Base-by-base conservation (phyloP, 2,113 vertebrate genomes). In the Chrysemys picta region DNA sequence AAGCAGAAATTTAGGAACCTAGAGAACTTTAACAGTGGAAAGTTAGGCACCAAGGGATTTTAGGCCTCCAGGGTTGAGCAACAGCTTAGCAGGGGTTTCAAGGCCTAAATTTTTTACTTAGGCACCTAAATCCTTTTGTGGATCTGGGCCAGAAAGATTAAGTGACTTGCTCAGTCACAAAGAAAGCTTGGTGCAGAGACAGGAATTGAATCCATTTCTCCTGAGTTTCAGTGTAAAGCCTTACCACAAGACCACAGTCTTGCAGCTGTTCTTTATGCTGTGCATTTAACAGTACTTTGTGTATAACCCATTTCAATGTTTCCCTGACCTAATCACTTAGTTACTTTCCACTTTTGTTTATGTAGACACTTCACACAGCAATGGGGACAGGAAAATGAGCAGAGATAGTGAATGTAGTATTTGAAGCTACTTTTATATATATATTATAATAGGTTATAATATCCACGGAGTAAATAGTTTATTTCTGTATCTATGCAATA, bases 291-390 rank as follows among this genome's bases (percentile, higher is more conserved):
- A 50, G 42, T 38, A 5, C 5, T 1, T 59, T 0, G 0, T 12
- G 69, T 11, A 6, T 1, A 1, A 0, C 1, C 0, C 1, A 52
- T 76, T 69, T 25, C 50, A 0, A 7, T 8, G 16, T 29, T 84
- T 89, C 6, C 47, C 17, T 56, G 42, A 8, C 4, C 19, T 31
- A 78, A n/a, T 29, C 42, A 57, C 27, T 62, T 62, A 29, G n/a
- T 21, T 57, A 47, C 17, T 17, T 52, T 5, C 29, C 59, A 54
- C n/a, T 22, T 84, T 53, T 84, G 72, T 11, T 90, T 52, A 42
- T 31, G 25, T 21, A 21, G 50, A 7, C 56, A 54, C 72, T 83
- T 35, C 65, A 78, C 16, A 50, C 5, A 22, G 38, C 24, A 62
- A 53, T 10, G 24, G 52, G 24, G 22, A 42, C 21, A 31, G 80